Base-by-base conservation (phyloP, 2,797 vertebrate species). In the Sebastiscus tertius region DNA sequence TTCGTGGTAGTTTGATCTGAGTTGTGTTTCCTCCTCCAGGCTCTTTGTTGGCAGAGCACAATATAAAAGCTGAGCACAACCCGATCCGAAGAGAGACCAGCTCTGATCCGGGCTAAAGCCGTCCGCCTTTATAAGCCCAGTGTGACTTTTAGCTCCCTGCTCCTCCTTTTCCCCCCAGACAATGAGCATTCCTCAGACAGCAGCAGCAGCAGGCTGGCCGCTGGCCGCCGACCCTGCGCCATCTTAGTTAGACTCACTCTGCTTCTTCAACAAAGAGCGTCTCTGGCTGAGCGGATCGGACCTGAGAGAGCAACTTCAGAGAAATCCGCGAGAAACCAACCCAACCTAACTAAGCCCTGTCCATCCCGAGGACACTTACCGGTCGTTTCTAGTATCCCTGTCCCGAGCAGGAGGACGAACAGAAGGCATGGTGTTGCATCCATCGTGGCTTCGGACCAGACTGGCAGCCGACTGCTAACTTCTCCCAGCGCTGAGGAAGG, bases 171-270 rank as follows among this genome's bases (percentile, higher is more conserved):
- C 77, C 65, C 69, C 77, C 65, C 69, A 86, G 80, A 93, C 92
- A 93, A 94, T 90, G 92, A 87, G 91, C 92, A 94, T 93, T 94
- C 93, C 91, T 88, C 74, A 88, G 92, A 81, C 93, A 91, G 87
- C 36, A 39, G 12, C 12, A 94, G 90, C 82, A 78, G 91, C 85
- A 88, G 84, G 83, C 88, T 94, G 88, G 83, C 87, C 93, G 77
- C 90, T 39, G 36, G 36, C 36, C 36, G 36, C 36, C 93, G 95
- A 96, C 93, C 95, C 95, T 92, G 95, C 96, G 96, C 96, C 96
- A 96, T 96, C 95, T 96, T 96, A 95, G 95, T 94, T 94, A 89
- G 87, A 85, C 81, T 88, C 90, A 85, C 88, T 86, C 62, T 80
- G 88, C 89, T 90, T 88, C 91, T 93, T 93, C 82, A 65, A 96